Evolutionary conservation across 2,888 invertebrate genomes (phyloP), one percentile per base, ranked within the genome.

Genomic region (Epistrophe grossulariae): DNA sequence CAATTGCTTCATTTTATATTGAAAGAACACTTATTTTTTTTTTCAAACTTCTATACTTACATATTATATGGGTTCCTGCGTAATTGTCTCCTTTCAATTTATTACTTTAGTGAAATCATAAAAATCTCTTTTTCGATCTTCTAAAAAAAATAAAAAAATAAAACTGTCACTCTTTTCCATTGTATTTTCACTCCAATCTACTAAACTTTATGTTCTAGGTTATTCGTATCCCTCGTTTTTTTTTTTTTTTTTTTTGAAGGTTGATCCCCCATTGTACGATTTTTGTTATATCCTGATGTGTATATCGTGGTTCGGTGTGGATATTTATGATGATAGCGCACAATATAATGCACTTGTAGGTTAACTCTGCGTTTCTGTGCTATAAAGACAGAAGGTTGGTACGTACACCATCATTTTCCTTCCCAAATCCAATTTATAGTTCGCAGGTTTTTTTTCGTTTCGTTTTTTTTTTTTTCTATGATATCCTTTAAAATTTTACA

Each of bases 351-450:
- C 79, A 84, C 76, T 79, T 73, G 66, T 77, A 66, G 64, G 77
- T 64, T 77, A 70, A 13, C 62, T 62, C 35, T 43, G 17, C 17
- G 35, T 38, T 60, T 19, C 11, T 38, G 11, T 62, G 4, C 40
- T 5, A 28, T 11, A n/a, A 6, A 52, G 19, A 28, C 4, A 28
- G 55, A 55, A 55, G 28, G 15, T 31, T 2, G 24, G 3, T 24
- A 24, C 3, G 2, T 24, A 24, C 24, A 35, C 48, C 35, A 48
- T 78, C 50, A 17, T 78, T 72, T 80, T 52, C 66, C 71, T 50
- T 59, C 60, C 62, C 72, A 85, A 64, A 73, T 81, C 68, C 73
- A 77, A 78, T 81, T 81, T 85, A 85, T 85, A 80, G 84, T 79
- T 84, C 40, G 64, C 71, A 66, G 74, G 24, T 76, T 76, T 9